These are phyloP conservation scores for Mesaphorura yosii DNA, from an alignment of 1,140 invertebrate genomes.

Conservation along the genomic window DNA sequence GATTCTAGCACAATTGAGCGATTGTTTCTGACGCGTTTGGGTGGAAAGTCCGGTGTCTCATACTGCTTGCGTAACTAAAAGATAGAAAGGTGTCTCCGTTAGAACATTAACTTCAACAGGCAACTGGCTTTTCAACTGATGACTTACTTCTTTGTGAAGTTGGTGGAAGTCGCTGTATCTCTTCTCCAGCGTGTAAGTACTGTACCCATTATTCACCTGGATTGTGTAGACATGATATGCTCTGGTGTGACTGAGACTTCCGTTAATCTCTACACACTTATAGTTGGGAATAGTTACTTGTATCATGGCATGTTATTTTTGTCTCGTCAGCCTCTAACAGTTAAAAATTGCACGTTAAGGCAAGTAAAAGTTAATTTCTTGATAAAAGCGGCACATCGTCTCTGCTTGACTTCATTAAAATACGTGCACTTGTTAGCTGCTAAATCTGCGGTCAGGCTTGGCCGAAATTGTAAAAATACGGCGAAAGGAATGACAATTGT, in stretches of 20 bases:
- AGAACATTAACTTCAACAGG: not conserved
- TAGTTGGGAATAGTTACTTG: conserved; percentile 25
- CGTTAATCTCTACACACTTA: conserved; percentile 22
- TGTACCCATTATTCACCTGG: conserved; percentile 16
- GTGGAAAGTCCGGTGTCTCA: conserved; percentile 47
- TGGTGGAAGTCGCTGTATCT: conserved; percentile 26
- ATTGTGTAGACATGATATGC: conserved; percentile 23
- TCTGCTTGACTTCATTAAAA: too few species aligned
- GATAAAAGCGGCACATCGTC: too few species aligned
- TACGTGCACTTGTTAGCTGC: too few species aligned
- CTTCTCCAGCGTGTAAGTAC: conserved; percentile 16
- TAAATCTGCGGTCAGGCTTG: too few species aligned
- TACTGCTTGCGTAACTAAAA: conserved; percentile 40
- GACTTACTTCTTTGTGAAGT: conserved; percentile 25
- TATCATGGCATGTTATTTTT: conserved; percentile 24
- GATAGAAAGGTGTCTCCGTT: not conserved
- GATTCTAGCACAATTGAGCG: conserved; percentile 50
- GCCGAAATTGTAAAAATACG: too few species aligned
- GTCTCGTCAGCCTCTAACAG: too few species aligned
- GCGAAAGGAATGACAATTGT: too few species aligned
- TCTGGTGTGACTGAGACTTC: conserved; percentile 18
- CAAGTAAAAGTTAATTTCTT: too few species aligned
- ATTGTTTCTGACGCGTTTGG: conserved; percentile 49
- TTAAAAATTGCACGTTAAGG: too few species aligned
- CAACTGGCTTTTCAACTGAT: not conserved